A percentile compares a stretch with the other conserved stretches of the same genome.
phyloP scores from a whole-genome alignment of 2,797 vertebrate genomes.

The Gobio occitaniae region DNA sequence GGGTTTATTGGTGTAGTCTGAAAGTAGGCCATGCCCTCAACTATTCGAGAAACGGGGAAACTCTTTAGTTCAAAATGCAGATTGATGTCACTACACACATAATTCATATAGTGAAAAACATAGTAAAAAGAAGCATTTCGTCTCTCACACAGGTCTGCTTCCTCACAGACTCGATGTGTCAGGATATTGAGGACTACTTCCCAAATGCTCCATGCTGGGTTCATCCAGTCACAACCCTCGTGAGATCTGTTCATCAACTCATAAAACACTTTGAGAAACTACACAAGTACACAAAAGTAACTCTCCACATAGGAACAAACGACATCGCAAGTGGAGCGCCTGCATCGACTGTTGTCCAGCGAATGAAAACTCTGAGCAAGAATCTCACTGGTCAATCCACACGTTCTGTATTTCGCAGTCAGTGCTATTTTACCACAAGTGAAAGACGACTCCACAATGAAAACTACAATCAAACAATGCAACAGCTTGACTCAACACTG shows the following conservation, averaged over 20 bases:
- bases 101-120: neutral
- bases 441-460: neutral
- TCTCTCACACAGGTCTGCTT: neutral
- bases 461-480: too few species aligned
- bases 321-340: neutral
- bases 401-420: neutral
- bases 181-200: neutral
- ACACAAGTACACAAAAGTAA: neutral
- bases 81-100: too few species aligned
- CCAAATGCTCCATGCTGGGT: neutral
- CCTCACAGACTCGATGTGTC: neutral
- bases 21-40: too few species aligned
- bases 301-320: conserved; percentile 3
- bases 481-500: too few species aligned
- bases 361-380: neutral
- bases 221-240: neutral
- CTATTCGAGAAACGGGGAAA: too few species aligned
- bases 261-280: neutral
- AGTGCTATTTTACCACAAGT: neutral
- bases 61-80: too few species aligned
- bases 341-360: neutral
- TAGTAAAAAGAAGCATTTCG: neutral
- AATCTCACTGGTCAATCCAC: neutral
- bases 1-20: too few species aligned
- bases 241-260: neutral